phyloP scores from a whole-genome alignment of 2,797 vertebrate species.

The Hippoglossus hippoglossus region DNA sequence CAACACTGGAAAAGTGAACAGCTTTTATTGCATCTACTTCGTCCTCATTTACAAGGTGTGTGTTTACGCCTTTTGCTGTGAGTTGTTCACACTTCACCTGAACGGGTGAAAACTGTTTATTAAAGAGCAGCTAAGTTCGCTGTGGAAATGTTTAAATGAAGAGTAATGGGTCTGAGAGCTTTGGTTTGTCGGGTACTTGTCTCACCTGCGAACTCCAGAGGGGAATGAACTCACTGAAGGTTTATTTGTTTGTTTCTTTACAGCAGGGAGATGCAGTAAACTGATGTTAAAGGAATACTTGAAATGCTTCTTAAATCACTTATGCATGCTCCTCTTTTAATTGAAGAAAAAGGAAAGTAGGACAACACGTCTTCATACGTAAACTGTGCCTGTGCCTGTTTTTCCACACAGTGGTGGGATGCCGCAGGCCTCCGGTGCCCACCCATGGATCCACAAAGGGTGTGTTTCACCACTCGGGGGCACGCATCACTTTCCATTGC shows the following conservation, averaged over 20 bases:
- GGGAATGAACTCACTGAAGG: constrained; percentile 8
- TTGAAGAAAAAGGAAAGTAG: constrained; percentile 15
- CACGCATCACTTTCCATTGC: constrained; percentile 87
- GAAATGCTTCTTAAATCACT: constrained; percentile 23
- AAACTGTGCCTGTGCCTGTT: constrained; percentile 76
- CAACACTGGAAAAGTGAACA: constrained; percentile 61
- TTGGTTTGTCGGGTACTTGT: constrained; percentile 26
- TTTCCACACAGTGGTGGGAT: constrained; percentile 90
- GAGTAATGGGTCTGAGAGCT: constrained; percentile 14
- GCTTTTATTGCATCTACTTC: constrained; percentile 69
- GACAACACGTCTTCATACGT: constrained; percentile 52
- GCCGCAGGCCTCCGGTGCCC: constrained; percentile 88
- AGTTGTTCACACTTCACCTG: constrained; percentile 52
- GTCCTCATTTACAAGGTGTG: constrained; percentile 56
- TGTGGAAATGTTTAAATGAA: constrained; percentile 24
- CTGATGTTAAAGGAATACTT: constrained; percentile 11
- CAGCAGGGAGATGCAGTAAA: constrained; percentile 18
- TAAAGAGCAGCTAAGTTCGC: constrained; percentile 47
- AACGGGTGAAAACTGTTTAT: constrained; percentile 57
- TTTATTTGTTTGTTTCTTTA: constrained; percentile 52
- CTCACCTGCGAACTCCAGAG: constrained; percentile 24
- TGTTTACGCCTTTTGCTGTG: constrained; percentile 49
- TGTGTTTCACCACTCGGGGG: constrained; percentile 88
- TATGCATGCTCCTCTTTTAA: constrained; percentile 4
- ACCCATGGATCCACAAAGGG: constrained; percentile 87